Evolutionary conservation across 2,797 vertebrate genomes (phyloP).

Genomic region (Spinus pinus): DNA sequence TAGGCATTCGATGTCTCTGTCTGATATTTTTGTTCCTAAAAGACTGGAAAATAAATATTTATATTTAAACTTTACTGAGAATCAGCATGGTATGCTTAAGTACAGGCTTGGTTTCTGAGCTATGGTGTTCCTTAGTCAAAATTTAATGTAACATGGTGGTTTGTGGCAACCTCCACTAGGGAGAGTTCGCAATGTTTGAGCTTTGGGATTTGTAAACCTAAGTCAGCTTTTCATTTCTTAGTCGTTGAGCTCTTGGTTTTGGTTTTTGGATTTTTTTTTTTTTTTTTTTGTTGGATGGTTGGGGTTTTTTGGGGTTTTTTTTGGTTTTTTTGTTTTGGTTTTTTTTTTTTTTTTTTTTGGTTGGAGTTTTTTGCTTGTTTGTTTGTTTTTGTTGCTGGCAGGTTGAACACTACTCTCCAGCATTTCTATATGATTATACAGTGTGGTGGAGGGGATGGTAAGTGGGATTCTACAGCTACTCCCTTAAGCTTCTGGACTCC

Average conservation of each 20-base stretch:
- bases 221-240: slow-evolving; percentile 20
- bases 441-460: neutral
- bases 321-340: neutral
- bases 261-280: too few species aligned
- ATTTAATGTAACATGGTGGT: neutral
- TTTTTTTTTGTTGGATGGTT: neutral
- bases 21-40: neutral
- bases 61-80: neutral
- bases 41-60: neutral
- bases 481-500: neutral
- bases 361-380: neutral
- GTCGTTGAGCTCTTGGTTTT: neutral
- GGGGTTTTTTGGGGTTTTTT: too few species aligned
- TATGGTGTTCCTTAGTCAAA: neutral
- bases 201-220: slow-evolving; percentile 47
- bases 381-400: neutral
- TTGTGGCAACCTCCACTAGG: neutral
- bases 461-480: neutral
- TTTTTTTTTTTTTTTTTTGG: too few species aligned
- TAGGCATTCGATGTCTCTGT: neutral
- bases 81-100: neutral
- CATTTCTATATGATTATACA: neutral
- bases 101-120: neutral
- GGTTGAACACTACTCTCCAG: fast-evolving
- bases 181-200: slow-evolving; percentile 14